Conservation (phyloP, 1,140 invertebrate genomes). For the Marisa cornuarietis region DNA sequence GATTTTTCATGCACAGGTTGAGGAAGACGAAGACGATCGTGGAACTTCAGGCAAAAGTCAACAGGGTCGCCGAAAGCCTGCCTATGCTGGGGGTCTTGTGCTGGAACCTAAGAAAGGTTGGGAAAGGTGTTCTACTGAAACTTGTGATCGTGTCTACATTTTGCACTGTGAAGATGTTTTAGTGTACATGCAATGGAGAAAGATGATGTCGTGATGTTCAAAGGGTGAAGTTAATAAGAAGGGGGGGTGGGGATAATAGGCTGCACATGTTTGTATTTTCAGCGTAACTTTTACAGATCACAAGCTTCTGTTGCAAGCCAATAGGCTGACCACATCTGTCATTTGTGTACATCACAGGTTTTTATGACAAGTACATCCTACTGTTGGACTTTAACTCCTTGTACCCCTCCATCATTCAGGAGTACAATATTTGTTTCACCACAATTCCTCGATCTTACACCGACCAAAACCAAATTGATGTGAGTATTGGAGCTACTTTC, state of each 20-base stretch:
- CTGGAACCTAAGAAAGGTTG: constrained; percentile 91
- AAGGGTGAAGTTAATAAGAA: no score
- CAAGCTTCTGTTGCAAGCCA: not conserved
- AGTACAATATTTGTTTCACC: constrained; percentile 99
- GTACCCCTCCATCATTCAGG: constrained; percentile 99
- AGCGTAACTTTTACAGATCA: not conserved
- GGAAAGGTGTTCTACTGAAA: not conserved
- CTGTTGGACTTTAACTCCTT: constrained; percentile 99
- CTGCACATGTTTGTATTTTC: not conserved
- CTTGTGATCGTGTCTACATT: not conserved
- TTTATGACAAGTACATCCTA: constrained; percentile 94
- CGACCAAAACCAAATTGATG: no score
- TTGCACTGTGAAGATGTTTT: not conserved
- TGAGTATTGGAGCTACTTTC: no score
- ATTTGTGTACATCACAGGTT: constrained; percentile 69
- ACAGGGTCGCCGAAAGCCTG: constrained; percentile 75
- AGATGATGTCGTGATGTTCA: no score
- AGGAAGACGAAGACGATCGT: constrained; percentile 60
- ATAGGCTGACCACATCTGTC: not conserved
- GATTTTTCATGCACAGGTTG: constrained; percentile 51
- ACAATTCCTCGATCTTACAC: constrained; percentile 73
- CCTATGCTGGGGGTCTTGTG: constrained; percentile 94
- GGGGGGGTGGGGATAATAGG: no score
- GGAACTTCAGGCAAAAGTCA: constrained; percentile 38
- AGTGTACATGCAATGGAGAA: no score